Evolutionary conservation across 2,113 vertebrate species (phyloP).

Genomic region (Bubalus kerabau): DNA sequence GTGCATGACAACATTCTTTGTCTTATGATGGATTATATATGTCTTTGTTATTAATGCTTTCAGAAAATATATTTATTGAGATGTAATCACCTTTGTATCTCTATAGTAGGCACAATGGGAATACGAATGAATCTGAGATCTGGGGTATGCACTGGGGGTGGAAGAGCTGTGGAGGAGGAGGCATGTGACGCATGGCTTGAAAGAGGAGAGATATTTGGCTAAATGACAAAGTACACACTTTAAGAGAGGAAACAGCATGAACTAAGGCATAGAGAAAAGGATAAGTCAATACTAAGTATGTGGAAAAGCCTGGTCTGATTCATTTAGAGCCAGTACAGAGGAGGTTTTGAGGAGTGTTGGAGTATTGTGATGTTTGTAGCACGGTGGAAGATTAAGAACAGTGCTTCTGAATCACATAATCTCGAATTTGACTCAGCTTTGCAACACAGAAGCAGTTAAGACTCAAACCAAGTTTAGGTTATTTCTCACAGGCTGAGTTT

Average conservation of each 20-base stretch:
- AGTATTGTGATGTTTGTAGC: not conserved
- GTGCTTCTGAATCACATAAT: not conserved
- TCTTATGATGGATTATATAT: slow-evolving; percentile 20
- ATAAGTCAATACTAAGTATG: not conserved
- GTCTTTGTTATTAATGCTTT: not conserved
- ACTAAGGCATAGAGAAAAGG: not conserved
- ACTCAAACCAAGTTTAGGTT: not conserved
- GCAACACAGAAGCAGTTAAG: not conserved
- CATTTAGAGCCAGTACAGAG: not conserved
- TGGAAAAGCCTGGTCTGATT: not conserved
- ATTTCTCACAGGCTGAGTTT: not conserved
- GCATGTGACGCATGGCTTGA: not conserved
- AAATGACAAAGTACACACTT: not conserved
- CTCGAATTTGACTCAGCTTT: not conserved
- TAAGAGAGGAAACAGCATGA: not conserved
- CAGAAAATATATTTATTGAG: not conserved
- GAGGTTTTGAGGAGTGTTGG: not conserved
- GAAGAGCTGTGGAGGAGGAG: not conserved
- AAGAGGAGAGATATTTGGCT: not conserved
- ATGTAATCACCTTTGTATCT: not conserved
- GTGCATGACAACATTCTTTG: not conserved
- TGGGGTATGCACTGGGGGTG: not conserved
- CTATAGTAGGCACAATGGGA: not conserved
- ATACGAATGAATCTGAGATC: not conserved
- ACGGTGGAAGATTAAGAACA: not conserved